phyloP scores from a whole-genome alignment of 2,797 vertebrate genomes.

The Orientallactaga sibirica region DNA sequence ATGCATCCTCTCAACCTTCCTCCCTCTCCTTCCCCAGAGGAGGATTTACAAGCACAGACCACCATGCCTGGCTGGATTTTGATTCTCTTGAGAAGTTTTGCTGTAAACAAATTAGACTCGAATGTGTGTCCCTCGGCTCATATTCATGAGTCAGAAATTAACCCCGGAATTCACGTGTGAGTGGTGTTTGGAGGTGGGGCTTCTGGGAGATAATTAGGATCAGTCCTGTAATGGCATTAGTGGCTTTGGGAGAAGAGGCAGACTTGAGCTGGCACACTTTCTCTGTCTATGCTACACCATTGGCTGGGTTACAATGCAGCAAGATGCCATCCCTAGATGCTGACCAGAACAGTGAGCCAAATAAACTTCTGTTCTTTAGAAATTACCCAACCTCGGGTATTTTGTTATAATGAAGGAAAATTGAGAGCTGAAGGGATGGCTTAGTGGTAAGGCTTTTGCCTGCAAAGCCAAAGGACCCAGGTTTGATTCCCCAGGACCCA shows the following conservation, averaged over 20 bases:
- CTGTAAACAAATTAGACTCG: background rate
- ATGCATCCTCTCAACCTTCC: too few relatives aligned
- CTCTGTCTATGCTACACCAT: background rate
- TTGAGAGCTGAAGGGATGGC: too few relatives aligned
- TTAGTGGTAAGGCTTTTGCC: too few relatives aligned
- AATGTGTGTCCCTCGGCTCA: background rate
- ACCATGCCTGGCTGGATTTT: background rate
- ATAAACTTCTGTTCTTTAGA: background rate
- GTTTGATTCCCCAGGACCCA: too few relatives aligned
- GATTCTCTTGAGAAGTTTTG: slow-evolving; percentile 1
- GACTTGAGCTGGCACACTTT: background rate
- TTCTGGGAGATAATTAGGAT: background rate
- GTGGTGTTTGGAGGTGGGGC: background rate
- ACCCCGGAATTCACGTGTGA: background rate
- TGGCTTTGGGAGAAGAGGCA: background rate
- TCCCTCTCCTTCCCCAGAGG: too few relatives aligned
- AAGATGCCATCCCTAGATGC: background rate
- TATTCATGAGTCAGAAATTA: background rate
- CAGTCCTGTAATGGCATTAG: background rate
- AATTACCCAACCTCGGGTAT: background rate
- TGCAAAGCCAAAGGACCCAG: too few relatives aligned
- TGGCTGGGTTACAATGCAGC: background rate
- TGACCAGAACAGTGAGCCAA: background rate
- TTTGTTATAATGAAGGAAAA: background rate
- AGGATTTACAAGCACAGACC: too few relatives aligned